Conservation (phyloP, 2,113 vertebrate species). For the Myrmecophaga tridactyla region DNA sequence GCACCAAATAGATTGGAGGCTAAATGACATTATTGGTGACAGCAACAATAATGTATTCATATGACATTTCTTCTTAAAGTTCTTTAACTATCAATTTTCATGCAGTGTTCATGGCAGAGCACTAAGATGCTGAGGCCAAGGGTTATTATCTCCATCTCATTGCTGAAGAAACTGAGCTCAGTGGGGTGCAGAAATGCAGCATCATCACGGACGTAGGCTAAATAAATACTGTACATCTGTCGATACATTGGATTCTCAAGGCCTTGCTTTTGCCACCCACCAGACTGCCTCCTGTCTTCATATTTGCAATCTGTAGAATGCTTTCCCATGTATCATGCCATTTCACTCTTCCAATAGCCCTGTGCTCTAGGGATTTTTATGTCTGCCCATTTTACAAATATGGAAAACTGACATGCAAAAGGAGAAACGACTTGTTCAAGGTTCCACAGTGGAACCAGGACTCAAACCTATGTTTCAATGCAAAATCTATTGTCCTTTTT, state of each 20-base stretch:
- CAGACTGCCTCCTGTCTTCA: not conserved
- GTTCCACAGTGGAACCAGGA: not conserved
- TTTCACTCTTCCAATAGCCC: rapidly evolving
- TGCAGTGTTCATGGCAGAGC: not conserved
- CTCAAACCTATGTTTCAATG: not conserved
- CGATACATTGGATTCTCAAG: rapidly evolving
- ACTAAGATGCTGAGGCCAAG: not conserved
- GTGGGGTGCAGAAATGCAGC: not conserved
- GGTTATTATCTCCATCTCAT: not conserved
- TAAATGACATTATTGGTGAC: not conserved
- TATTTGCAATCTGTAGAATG: rapidly evolving
- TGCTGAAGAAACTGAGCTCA: not conserved
- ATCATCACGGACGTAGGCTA: rapidly evolving
- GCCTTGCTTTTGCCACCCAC: rapidly evolving
- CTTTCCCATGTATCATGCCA: rapidly evolving
- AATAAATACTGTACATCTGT: rapidly evolving
- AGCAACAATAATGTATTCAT: not conserved
- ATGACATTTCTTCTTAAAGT: not conserved
- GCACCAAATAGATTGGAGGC: not conserved
- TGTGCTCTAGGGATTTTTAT: rapidly evolving
- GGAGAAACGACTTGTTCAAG: not conserved
- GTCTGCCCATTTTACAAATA: not conserved
- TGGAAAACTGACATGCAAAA: not conserved
- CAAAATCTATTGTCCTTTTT: rapidly evolving
- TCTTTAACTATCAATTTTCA: not conserved